phyloP scores from a whole-genome alignment of 2,888 invertebrate genomes.

The Tinea trinotella region DNA sequence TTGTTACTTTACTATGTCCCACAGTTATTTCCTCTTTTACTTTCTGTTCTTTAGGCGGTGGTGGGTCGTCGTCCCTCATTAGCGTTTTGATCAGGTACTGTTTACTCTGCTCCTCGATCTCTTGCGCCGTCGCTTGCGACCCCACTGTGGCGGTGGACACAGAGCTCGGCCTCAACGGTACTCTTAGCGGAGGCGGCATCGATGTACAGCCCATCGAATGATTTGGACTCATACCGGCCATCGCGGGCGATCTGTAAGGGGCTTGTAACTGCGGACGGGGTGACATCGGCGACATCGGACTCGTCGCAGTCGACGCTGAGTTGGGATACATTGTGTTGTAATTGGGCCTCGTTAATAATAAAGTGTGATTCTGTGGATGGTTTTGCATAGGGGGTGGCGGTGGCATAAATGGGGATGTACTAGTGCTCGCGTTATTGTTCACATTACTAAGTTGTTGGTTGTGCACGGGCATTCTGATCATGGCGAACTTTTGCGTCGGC shows the following conservation, averaged over 20 bases:
- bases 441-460: neutral
- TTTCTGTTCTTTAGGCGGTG: conserved; percentile 65
- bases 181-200: conserved; percentile 40
- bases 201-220: neutral
- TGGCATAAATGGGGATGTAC: neutral
- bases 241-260: conserved; percentile 24
- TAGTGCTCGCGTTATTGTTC: neutral
- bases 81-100: conserved; percentile 92
- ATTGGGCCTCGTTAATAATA: neutral
- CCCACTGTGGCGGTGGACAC: conserved; percentile 59
- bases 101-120: conserved; percentile 77
- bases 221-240: conserved; percentile 17
- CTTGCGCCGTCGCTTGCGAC: conserved; percentile 65
- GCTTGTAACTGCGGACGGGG: neutral
- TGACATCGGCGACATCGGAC: conserved; percentile 1
- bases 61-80: conserved; percentile 88
- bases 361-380: neutral
- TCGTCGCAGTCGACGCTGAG: neutral
- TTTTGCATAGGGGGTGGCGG: neutral
- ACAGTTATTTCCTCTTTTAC: conserved; percentile 67
- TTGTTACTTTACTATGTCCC: conserved; percentile 61
- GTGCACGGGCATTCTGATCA: neutral
- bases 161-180: conserved; percentile 43
- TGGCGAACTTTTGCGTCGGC: conserved; percentile 1
- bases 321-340: neutral